Percentiles rank a stretch among this genome's conserved stretches.
phyloP scores from a whole-genome alignment of 2,888 invertebrate species.

The Netelia fuscicornis region DNA sequence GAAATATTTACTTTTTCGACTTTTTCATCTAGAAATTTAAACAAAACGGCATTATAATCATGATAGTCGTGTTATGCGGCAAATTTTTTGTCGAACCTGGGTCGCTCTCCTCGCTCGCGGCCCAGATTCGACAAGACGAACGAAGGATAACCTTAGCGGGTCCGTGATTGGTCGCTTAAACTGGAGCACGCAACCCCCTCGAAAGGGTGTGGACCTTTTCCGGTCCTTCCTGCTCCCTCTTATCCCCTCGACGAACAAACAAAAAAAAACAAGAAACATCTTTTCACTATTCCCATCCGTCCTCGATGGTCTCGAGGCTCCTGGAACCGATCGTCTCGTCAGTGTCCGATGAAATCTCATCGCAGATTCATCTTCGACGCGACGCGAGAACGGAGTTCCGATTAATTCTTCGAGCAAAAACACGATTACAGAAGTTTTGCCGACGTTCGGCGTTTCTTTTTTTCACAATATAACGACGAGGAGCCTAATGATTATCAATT shows the following conservation, averaged over 20 bases:
- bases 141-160: constrained; percentile 39
- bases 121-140: constrained; percentile 70
- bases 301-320: constrained; percentile 11
- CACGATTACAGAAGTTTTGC: neutral
- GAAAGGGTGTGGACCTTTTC: constrained; percentile 76
- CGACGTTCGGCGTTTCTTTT: no score
- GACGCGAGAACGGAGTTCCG: constrained; percentile 16
- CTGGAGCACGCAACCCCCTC: constrained; percentile 76
- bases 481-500: no score
- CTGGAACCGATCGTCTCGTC: constrained; percentile 10
- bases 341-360: constrained; percentile 56
- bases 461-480: no score
- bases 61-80: constrained; percentile 36
- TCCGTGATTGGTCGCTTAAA: constrained; percentile 78
- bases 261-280: no score
- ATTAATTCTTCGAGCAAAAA: neutral
- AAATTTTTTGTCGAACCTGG: no score
- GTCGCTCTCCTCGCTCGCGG: constrained; percentile 59
- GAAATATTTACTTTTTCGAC: no score
- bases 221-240: constrained; percentile 47
- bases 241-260: constrained; percentile 73
- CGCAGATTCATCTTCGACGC: constrained; percentile 62
- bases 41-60: no score
- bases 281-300: constrained; percentile 51
- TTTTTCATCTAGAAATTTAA: no score